A percentile compares a stretch with the other conserved stretches of the same genome.
Conservation (phyloP, 2,797 vertebrate genomes). For the Anomalospiza imberbis region DNA sequence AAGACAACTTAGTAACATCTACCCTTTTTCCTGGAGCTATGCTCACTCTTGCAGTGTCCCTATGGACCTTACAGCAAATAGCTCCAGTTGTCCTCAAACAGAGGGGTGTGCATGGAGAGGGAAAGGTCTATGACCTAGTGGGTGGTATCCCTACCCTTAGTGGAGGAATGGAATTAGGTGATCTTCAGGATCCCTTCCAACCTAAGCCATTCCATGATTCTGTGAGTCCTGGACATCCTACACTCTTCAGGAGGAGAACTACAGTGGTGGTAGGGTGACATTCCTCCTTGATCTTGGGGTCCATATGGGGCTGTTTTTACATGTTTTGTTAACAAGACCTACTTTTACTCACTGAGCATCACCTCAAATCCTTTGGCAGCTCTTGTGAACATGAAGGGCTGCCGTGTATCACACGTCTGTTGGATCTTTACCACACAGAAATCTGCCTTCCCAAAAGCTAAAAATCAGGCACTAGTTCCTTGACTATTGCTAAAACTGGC, state of each 20-base stretch:
- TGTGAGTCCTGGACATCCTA: background rate
- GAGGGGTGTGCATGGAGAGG: background rate
- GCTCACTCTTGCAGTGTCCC: background rate
- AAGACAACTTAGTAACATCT: background rate
- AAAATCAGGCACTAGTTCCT: background rate
- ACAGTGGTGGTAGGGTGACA: fast-evolving
- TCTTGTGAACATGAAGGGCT: background rate
- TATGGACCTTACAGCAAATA: background rate
- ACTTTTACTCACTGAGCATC: background rate
- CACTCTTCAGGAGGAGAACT: background rate
- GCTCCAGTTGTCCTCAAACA: background rate
- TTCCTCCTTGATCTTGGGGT: background rate
- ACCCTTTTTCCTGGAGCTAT: background rate
- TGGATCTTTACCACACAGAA: background rate
- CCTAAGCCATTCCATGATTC: background rate
- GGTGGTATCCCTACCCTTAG: background rate
- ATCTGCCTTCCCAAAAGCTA: background rate
- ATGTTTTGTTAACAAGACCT: background rate
- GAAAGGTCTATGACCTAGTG: background rate
- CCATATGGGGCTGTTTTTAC: background rate
- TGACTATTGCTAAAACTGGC: background rate
- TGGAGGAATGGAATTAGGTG: background rate
- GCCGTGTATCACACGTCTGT: background rate
- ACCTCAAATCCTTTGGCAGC: background rate
- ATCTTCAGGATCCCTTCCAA: background rate